Evolutionary conservation across 2,797 vertebrate species (phyloP).

Genomic region (Anniella stebbinsi): DNA sequence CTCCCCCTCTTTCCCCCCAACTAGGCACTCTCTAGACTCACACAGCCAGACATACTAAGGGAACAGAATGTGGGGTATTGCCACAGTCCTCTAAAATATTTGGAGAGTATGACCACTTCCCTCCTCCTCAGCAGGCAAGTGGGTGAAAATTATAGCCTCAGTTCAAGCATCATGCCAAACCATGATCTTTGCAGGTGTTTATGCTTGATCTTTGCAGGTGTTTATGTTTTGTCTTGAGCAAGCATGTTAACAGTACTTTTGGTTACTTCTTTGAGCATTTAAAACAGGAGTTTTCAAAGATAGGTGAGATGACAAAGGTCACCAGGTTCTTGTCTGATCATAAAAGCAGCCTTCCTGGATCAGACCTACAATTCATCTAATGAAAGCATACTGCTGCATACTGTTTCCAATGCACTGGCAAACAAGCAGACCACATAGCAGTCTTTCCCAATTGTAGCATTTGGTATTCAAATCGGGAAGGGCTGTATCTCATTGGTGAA

Average conservation of each 20-base stretch:
- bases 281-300: neutral
- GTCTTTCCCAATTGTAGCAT: neutral
- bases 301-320: neutral
- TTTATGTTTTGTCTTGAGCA: neutral
- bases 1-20: no score
- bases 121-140: neutral
- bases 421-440: neutral
- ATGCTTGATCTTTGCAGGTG: neutral
- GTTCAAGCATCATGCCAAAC: neutral
- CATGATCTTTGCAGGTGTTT: no score
- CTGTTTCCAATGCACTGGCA: neutral
- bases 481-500: no score
- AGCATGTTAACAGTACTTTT: neutral
- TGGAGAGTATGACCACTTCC: neutral
- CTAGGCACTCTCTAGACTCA: no score
- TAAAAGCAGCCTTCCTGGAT: neutral
- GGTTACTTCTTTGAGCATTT: neutral
- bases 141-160: neutral
- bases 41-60: no score
- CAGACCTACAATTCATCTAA: no score
- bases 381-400: neutral
- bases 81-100: neutral
- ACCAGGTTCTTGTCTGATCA: neutral
- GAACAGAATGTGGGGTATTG: no score
- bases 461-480: no score